Evolutionary conservation across 1,140 invertebrate species (phyloP).

Genomic region (Drosophila prosaltans): DNA sequence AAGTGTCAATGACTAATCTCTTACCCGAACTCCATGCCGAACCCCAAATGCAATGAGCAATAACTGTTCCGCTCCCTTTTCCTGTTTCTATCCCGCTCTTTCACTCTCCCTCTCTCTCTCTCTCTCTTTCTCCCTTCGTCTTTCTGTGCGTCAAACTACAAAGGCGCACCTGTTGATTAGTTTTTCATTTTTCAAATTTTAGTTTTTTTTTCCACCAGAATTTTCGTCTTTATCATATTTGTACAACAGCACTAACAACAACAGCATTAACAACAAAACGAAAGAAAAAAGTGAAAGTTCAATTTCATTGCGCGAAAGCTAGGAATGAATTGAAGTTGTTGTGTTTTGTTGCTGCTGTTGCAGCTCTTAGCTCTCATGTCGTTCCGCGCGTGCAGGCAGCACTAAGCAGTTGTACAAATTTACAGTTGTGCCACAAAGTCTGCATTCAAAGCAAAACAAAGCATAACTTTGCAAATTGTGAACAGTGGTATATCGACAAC

Average conservation of each 20-base stretch:
- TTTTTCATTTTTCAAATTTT: conserved; percentile 14
- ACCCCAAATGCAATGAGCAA: conserved; percentile 35
- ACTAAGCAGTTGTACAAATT: conserved; percentile 53
- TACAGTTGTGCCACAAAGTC: conserved; percentile 18
- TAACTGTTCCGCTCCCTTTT: conserved; percentile 49
- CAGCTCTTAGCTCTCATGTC: conserved; percentile 50
- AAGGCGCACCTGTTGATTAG: conserved; percentile 46
- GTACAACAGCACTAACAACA: conserved; percentile 7
- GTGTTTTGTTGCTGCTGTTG: conserved; percentile 1
- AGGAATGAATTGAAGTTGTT: conserved; percentile 41
- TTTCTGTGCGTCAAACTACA: conserved; percentile 39
- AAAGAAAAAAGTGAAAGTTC: conserved; percentile 75
- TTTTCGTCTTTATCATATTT: conserved; percentile 29
- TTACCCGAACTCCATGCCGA: conserved; percentile 7
- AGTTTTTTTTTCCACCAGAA: conserved; percentile 19
- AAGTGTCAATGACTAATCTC: background rate
- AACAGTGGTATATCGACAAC: too few relatives aligned
- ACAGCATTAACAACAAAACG: conserved; percentile 38
- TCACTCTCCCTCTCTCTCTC: background rate
- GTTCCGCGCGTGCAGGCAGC: conserved; percentile 61
- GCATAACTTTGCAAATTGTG: too few relatives aligned
- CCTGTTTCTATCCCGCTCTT: conserved; percentile 27
- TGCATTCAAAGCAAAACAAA: background rate
- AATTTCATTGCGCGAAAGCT: conserved; percentile 56
- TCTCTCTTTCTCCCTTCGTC: background rate